Evolutionary conservation across 2,888 invertebrate genomes (phyloP), one percentile per base, ranked within the genome.

Genomic region (Thereva nobilitata): DNA sequence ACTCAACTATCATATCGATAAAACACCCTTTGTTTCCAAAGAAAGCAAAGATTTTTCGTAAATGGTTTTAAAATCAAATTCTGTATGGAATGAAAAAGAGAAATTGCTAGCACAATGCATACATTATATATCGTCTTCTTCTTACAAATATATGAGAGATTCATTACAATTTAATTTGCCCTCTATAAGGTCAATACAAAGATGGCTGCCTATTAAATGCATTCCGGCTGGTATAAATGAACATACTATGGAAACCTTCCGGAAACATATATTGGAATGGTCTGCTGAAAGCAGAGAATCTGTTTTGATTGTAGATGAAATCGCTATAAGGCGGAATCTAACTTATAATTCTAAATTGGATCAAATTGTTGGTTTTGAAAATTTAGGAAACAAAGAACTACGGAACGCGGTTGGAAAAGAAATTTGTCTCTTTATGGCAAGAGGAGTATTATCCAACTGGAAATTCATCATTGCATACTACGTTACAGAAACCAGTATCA

Each of bases 241-340:
- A 8, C 9, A 10, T 44, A 52, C 61, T 37, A 5, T 61, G 5
- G 9, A 40, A 37, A 44, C 9, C 42, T 67, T 61, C 10, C 9
- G 12, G 6, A n/a, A 38, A 42, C 34, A 40, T 9, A 10, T 41
- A 42, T 9, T 34, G 7, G 40, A 61, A 40, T 61, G 52, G 53
- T n/a, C 44, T 8, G 34, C n/a, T n/a, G 35, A 53, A 35, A 8
- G 10, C 7, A 67, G 44, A 54, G 61, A 53, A 34, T 47, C 53
- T 47, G 12, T 53, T 34, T 50, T 67, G 9, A 8, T 67, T 7
- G 59, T 61, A 44, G 61, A 67, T 35, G 61, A 67, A 52, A 53
- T 53, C 34, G 42, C 53, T n/a, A 53, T 67, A 34, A 49, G 52
- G 37, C 52, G 37, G 45, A 45, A 54, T 23, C 23, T 67, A 40